These are phyloP conservation scores for Candoia aspera DNA, from an alignment of 2,113 vertebrate genomes.

Conservation along the genomic window DNA sequence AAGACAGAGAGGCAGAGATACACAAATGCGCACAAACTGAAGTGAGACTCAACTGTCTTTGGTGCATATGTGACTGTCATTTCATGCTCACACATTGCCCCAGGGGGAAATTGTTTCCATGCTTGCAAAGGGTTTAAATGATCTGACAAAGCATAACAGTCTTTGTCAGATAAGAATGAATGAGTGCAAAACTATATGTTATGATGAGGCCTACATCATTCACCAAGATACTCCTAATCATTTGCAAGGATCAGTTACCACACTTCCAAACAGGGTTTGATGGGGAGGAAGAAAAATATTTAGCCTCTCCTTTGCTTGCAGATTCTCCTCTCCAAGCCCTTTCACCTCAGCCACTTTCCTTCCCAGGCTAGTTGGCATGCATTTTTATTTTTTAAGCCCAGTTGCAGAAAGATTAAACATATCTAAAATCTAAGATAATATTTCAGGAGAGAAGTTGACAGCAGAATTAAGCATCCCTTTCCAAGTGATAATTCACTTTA, in stretches of 20 bases:
- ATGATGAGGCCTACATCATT: neutral
- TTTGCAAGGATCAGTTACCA: neutral
- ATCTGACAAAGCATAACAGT: neutral
- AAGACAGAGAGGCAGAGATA: neutral
- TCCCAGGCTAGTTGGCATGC: neutral
- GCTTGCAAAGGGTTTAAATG: neutral
- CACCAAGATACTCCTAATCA: neutral
- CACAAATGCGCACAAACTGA: neutral
- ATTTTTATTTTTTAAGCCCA: neutral
- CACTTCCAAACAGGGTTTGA: neutral
- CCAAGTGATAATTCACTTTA: neutral
- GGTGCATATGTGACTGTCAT: neutral
- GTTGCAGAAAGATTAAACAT: neutral
- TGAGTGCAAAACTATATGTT: neutral
- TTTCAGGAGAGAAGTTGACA: neutral
- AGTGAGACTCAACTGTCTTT: neutral
- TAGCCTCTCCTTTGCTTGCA: neutral
- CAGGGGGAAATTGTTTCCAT: neutral
- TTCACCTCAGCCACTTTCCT: neutral
- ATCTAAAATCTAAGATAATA: neutral
- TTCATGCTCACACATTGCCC: neutral
- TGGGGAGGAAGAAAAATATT: neutral
- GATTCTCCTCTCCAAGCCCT: neutral
- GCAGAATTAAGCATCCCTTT: neutral
- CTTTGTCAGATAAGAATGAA: neutral